Conservation (phyloP, 2,888 invertebrate genomes). For the Tiliacea aurago region DNA sequence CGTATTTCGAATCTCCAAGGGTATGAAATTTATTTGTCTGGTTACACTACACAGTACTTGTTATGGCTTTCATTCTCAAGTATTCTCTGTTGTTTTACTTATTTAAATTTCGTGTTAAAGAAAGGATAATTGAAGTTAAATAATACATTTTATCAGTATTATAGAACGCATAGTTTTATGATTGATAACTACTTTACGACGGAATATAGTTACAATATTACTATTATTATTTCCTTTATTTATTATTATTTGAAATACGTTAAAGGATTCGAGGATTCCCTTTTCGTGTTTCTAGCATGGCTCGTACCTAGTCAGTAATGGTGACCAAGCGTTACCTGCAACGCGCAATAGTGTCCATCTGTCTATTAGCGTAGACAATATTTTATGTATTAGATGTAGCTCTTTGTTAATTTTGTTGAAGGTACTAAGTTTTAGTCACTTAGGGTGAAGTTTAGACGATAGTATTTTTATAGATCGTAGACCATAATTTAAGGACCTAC, state of each 20-base stretch:
- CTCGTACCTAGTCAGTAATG: slow-evolving; percentile 17
- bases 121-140: background rate
- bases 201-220: background rate
- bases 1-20: slow-evolving; percentile 36
- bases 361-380: background rate
- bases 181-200: background rate
- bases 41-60: no score
- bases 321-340: slow-evolving; percentile 33
- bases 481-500: no score
- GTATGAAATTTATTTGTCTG: background rate
- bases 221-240: no score
- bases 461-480: no score
- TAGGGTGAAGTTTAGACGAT: no score
- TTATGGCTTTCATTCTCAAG: background rate
- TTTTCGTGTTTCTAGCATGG: background rate
- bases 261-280: no score
- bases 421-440: background rate
- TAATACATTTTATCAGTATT: background rate
- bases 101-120: background rate
- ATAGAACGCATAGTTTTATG: background rate
- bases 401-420: background rate
- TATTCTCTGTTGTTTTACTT: background rate
- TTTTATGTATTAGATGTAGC: background rate
- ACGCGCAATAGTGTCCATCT: background rate
- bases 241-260: no score